These are phyloP conservation scores for Stegodyphus mimosarum DNA, from an alignment of 1,140 invertebrate species.

Conservation along the genomic window DNA sequence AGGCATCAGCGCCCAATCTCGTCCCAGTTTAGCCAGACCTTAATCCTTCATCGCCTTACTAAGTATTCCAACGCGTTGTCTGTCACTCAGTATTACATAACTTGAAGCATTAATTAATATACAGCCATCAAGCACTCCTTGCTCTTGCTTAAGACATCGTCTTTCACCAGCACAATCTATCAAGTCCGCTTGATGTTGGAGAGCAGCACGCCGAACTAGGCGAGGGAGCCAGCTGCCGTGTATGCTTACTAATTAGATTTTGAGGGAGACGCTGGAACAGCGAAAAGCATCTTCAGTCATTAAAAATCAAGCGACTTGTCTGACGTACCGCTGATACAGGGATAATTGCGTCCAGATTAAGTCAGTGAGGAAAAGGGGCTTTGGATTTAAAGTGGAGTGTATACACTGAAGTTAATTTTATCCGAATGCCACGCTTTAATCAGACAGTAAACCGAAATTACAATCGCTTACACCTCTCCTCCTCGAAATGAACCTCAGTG, in stretches of 20 bases:
- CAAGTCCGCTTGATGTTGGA: neutral
- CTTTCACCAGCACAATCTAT: conserved; percentile 24
- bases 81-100: neutral
- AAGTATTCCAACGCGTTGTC: conserved; percentile 7
- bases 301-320: conserved; percentile 22
- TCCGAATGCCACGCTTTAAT: too few species aligned
- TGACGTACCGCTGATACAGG: conserved; percentile 11
- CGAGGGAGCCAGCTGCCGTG: conserved; percentile 3
- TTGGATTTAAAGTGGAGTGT: neutral
- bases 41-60: neutral
- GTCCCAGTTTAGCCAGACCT: too few species aligned
- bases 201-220: neutral
- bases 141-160: conserved; percentile 15
- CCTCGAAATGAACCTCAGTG: too few species aligned
- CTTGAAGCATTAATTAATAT: conserved; percentile 22
- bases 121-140: neutral
- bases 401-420: too few species aligned
- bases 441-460: too few species aligned
- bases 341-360: conserved; percentile 14
- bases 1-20: too few species aligned
- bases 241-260: conserved; percentile 16
- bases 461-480: too few species aligned
- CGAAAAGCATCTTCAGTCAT: neutral
- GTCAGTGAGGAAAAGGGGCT: neutral
- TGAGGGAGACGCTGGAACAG: neutral